phyloP scores from a whole-genome alignment of 1,140 invertebrate species.

The Nylanderia fulva region DNA sequence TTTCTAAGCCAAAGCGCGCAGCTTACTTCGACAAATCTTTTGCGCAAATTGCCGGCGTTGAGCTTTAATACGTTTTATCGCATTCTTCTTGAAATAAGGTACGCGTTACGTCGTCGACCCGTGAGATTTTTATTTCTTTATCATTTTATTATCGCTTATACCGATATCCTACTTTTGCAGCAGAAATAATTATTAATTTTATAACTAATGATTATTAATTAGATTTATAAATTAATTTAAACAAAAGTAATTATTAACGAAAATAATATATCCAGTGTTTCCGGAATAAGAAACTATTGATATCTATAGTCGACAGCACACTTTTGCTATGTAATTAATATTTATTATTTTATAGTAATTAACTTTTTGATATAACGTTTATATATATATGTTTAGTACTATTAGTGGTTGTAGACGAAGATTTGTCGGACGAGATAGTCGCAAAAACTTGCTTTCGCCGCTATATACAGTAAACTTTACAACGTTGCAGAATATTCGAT shows the following conservation, averaged over 20 bases:
- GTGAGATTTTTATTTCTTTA: slow-evolving; percentile 32
- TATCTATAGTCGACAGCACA: neutral
- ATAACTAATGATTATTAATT: too few species aligned
- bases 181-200: neutral
- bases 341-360: neutral
- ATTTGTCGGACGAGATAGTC: slow-evolving; percentile 52
- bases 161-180: neutral
- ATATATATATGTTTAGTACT: neutral
- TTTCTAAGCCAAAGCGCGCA: slow-evolving; percentile 69
- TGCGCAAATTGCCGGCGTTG: slow-evolving; percentile 73
- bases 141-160: neutral
- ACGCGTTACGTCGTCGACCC: slow-evolving; percentile 55
- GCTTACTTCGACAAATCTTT: slow-evolving; percentile 74
- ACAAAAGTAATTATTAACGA: too few species aligned
- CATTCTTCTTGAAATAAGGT: slow-evolving; percentile 15
- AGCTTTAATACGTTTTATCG: slow-evolving; percentile 72
- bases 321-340: neutral
- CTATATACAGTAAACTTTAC: slow-evolving; percentile 53
- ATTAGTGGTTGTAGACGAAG: neutral
- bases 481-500: slow-evolving; percentile 17
- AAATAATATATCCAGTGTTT: neutral
- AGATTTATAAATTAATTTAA: neutral
- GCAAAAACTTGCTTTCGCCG: slow-evolving; percentile 64
- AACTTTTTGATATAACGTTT: neutral
- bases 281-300: neutral